Percentiles rank a stretch among this genome's conserved stretches.
Evolutionary conservation across 1,140 invertebrate species (phyloP).

Genomic region (Maniola jurtina): DNA sequence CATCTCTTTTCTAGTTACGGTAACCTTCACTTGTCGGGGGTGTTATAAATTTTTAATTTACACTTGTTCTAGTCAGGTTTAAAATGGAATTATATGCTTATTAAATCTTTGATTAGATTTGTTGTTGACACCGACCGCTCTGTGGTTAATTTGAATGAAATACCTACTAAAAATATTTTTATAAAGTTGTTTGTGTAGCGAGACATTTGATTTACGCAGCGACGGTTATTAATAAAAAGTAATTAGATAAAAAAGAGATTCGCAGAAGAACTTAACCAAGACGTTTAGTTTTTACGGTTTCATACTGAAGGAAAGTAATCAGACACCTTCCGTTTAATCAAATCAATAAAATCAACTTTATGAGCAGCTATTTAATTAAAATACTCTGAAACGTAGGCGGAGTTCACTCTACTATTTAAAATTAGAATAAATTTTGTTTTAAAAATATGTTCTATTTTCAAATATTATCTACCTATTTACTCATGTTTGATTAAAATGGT

Average conservation of each 20-base stretch:
- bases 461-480: neutral
- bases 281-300: slow-evolving; percentile 28
- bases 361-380: slow-evolving; percentile 28
- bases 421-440: neutral
- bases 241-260: neutral
- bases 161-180: no score
- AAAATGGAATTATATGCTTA: no score
- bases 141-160: no score
- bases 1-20: no score
- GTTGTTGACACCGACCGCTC: no score
- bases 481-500: neutral
- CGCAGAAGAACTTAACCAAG: slow-evolving; percentile 1
- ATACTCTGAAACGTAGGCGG: slow-evolving; percentile 13
- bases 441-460: no score
- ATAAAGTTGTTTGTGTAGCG: no score
- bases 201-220: neutral
- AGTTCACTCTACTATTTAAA: slow-evolving; percentile 8
- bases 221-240: neutral
- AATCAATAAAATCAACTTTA: slow-evolving; percentile 28
- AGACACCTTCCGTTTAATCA: slow-evolving; percentile 20
- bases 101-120: no score
- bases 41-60: no score
- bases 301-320: slow-evolving; percentile 21
- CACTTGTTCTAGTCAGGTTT: no score
- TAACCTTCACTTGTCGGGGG: no score